Conservation (phyloP, 2,113 vertebrate species). For the Vicugna pacos region DNA sequence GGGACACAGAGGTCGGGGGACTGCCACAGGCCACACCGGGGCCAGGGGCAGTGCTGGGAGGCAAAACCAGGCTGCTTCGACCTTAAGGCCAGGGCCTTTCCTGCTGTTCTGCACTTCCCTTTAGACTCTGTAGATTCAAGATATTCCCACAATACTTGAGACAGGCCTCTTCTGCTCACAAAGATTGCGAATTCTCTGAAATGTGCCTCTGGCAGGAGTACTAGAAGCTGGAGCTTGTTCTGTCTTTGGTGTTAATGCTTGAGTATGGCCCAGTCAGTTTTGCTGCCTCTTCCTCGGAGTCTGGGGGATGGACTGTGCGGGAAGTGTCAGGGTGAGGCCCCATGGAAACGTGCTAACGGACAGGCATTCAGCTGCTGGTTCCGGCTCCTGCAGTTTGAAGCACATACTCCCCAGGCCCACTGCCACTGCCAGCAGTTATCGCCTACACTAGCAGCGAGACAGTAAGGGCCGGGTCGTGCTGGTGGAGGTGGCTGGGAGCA, state of each 20-base stretch:
- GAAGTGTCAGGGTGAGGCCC: background rate
- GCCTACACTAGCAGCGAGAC: background rate
- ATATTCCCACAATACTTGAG: background rate
- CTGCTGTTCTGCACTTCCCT: background rate
- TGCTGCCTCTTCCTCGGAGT: background rate
- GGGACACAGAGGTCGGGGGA: no score
- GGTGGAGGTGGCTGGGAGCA: fast-evolving
- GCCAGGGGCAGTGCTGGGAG: background rate
- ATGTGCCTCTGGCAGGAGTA: background rate
- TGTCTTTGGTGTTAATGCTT: background rate
- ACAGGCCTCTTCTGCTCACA: background rate
- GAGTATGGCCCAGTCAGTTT: background rate
- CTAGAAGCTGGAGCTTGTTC: background rate
- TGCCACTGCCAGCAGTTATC: background rate
- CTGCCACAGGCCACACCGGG: fast-evolving
- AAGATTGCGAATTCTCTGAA: background rate
- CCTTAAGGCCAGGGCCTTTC: background rate
- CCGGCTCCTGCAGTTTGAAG: background rate
- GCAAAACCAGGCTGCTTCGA: background rate
- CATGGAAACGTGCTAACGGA: fast-evolving
- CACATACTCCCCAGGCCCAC: background rate
- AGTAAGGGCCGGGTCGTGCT: background rate
- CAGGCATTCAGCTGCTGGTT: background rate
- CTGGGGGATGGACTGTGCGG: background rate
- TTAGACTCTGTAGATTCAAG: background rate